Conservation (phyloP, 1,140 invertebrate genomes). For the Atta colombica region DNA sequence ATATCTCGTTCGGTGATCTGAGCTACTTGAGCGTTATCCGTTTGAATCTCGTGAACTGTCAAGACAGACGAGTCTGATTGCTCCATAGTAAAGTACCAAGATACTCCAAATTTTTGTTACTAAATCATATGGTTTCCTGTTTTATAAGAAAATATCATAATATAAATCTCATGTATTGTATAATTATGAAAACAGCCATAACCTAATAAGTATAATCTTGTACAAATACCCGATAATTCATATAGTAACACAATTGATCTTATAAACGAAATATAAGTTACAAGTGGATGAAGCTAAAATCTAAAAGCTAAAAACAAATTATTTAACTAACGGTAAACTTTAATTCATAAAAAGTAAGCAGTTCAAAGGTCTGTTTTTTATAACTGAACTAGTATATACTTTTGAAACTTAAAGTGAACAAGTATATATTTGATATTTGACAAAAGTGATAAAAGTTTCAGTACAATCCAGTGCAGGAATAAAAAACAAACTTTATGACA, state of each 20-base stretch:
- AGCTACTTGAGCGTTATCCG: not conserved
- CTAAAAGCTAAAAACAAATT: too few relatives aligned
- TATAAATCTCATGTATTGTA: not conserved
- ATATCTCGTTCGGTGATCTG: not conserved
- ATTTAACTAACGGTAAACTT: not conserved
- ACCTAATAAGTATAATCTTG: constrained; percentile 43
- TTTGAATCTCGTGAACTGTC: not conserved
- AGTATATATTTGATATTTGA: too few relatives aligned
- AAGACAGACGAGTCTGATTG: constrained; percentile 39
- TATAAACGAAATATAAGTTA: not conserved
- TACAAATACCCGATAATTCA: not conserved
- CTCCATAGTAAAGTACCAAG: constrained; percentile 69
- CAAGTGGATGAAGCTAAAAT: not conserved
- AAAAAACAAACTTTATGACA: too few relatives aligned
- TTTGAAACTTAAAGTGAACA: too few relatives aligned
- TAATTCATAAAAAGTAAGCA: not conserved
- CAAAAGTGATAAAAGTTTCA: too few relatives aligned
- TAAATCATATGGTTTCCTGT: constrained; percentile 64
- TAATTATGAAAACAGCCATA: constrained; percentile 46
- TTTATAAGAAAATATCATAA: constrained; percentile 26
- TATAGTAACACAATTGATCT: not conserved
- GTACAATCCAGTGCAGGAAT: too few relatives aligned
- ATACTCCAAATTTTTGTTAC: constrained; percentile 47
- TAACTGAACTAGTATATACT: too few relatives aligned
- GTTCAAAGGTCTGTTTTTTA: too few relatives aligned